Conservation (phyloP, 2,888 invertebrate species). For the Sarcophaga subvicina region DNA sequence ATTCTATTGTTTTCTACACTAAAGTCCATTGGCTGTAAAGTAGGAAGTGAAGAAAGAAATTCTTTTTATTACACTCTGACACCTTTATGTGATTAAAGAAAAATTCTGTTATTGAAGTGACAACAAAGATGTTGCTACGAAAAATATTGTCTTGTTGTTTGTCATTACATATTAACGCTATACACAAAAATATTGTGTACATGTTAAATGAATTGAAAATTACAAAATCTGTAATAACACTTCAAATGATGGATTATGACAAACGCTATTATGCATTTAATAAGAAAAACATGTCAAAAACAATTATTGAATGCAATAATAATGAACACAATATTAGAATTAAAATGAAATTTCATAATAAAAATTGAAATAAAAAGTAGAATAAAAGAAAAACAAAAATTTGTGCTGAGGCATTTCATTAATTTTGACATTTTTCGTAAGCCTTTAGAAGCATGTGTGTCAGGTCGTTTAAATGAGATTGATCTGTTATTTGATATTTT, state of each 20-base stretch:
- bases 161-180: slow-evolving; percentile 36
- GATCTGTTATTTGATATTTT: slow-evolving; percentile 46
- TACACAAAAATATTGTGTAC: slow-evolving; percentile 11
- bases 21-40: too few relatives aligned
- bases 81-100: too few relatives aligned
- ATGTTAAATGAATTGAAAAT: slow-evolving; percentile 43
- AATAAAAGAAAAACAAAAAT: not conserved
- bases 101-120: not conserved
- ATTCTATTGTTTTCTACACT: too few relatives aligned
- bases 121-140: not conserved
- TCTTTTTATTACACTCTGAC: too few relatives aligned
- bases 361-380: not conserved
- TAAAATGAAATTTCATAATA: slow-evolving; percentile 15
- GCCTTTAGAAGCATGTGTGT: not conserved
- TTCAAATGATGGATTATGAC: slow-evolving; percentile 48
- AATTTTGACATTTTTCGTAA: not conserved
- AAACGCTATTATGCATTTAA: slow-evolving; percentile 5
- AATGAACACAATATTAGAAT: not conserved
- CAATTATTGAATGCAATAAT: not conserved
- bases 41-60: too few relatives aligned
- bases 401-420: not conserved
- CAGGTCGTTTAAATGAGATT: slow-evolving; percentile 5
- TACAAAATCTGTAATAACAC: slow-evolving; percentile 43
- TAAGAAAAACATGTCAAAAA: slow-evolving; percentile 35
- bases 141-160: not conserved